Conservation (phyloP, 1,140 invertebrate species). For the Tribolium madens region DNA sequence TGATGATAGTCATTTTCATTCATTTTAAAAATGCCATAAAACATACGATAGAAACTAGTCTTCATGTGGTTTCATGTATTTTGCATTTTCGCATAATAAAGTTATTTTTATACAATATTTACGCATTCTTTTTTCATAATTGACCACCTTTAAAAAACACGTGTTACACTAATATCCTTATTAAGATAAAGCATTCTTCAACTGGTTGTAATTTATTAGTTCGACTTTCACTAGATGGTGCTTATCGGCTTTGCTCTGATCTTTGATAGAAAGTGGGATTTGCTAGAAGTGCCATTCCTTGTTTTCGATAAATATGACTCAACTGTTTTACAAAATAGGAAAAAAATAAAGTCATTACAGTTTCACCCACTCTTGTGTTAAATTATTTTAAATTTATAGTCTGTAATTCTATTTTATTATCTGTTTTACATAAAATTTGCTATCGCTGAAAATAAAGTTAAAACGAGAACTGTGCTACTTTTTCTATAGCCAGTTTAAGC, state of each 20-base stretch:
- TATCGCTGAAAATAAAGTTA: neutral
- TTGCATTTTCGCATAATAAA: slow-evolving; percentile 29
- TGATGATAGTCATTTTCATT: slow-evolving; percentile 32
- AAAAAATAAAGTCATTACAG: neutral
- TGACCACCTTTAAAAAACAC: neutral
- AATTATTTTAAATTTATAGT: neutral
- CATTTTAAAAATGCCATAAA: slow-evolving; percentile 30
- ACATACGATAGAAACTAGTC: slow-evolving; percentile 28
- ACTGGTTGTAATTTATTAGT: slow-evolving; percentile 26
- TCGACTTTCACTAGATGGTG: slow-evolving; percentile 26
- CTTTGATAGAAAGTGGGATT: slow-evolving; percentile 21
- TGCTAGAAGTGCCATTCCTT: neutral
- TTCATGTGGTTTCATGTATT: slow-evolving; percentile 23
- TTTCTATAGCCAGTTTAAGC: neutral
- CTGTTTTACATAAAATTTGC: neutral
- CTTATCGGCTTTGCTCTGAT: neutral
- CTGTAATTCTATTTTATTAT: neutral
- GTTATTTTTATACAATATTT: slow-evolving; percentile 29
- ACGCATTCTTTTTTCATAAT: neutral
- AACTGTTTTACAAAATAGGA: neutral
- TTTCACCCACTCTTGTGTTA: neutral
- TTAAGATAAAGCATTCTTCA: slow-evolving; percentile 2
- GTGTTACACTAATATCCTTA: slow-evolving; percentile 1
- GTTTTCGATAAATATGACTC: neutral
- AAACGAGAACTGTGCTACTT: neutral